Conservation (phyloP, 1,140 invertebrate species). For the Phortica variegata region DNA sequence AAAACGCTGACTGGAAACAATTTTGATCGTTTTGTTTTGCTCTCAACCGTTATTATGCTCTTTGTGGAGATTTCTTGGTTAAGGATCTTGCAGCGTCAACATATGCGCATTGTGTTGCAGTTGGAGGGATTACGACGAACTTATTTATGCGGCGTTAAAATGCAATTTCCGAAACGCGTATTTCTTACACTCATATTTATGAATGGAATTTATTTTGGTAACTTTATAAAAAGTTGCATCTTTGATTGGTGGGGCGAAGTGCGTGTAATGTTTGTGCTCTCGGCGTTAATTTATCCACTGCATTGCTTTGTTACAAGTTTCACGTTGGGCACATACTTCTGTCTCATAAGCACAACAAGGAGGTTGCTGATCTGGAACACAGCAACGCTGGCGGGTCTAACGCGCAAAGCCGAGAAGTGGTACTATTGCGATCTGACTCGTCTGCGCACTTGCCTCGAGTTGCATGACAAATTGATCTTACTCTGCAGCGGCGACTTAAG, state of each 20-base stretch:
- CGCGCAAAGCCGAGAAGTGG: constrained; percentile 17
- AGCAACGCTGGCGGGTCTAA: constrained; percentile 14
- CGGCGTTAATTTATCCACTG: constrained; percentile 29
- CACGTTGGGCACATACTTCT: constrained; percentile 30
- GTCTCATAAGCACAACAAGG: constrained; percentile 22
- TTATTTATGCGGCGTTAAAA: constrained; percentile 6
- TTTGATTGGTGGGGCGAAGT: constrained; percentile 20
- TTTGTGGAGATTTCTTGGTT: constrained; percentile 40
- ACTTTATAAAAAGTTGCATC: constrained; percentile 17
- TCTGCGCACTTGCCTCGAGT: constrained; percentile 26
- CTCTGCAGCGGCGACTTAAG: constrained; percentile 38
- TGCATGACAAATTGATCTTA: constrained; percentile 34
- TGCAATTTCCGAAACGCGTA: constrained; percentile 23
- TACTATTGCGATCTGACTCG: constrained; percentile 4
- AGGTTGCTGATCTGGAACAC: background rate
- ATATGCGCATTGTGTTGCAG: constrained; percentile 27
- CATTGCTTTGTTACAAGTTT: constrained; percentile 37
- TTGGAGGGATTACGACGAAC: constrained; percentile 24
- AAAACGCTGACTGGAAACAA: constrained; percentile 35
- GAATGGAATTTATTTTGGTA: constrained; percentile 24
- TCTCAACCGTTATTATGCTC: constrained; percentile 25
- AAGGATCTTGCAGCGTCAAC: constrained; percentile 25
- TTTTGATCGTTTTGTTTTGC: constrained; percentile 30
- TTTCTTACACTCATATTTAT: constrained; percentile 14
- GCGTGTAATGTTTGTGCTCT: constrained; percentile 19